Evolutionary conservation across 2,113 vertebrate species (phyloP), one percentile per base, ranked within the genome.

Genomic region (Leptobrachium ailaonicum): DNA sequence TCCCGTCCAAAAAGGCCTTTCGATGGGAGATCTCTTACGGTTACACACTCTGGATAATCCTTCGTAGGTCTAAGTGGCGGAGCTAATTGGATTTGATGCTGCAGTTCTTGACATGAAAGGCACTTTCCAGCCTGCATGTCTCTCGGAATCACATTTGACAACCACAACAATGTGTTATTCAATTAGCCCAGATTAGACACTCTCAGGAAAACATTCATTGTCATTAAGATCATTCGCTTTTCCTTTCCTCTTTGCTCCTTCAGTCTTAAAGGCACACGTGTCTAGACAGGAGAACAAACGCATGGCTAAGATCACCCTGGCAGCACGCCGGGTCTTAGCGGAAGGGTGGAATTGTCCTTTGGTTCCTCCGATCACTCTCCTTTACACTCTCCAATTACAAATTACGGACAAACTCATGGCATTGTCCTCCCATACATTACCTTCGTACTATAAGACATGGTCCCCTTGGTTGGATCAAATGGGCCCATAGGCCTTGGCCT

Each of bases 61-160:
- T 54, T 2, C 1, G 1, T 6, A 2, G 14, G 40, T 54, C 40
- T 5, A 2, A 56, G 11, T n/a, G 10, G 20, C n/a, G 32, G 4
- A 12, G 0, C 8, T 72, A 72, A 72, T 72, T 72, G 47, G 12
- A 72, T 72, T 72, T 72, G 70, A 56, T 13, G 70, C 70, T 72
- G 70, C 47, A 41, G 47, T 72, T 72, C 20, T 13, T 56, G 50
- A 72, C 44, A 72, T 72, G 50, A 72, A 72, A 72, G 70, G 20
- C 20, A 72, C 3, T 72, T 72, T 72, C 32, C 50, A 54, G 44
- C 47, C 7, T n/a, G 40, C n/a, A 72, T 72, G 70, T 72, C 70
- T 43, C 20, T 7, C 12, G 20, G 40, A 54, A 72, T 72, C 20
- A 41, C 20, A 54, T 41, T 47, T 72, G 70, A 72, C 45, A 53